These are phyloP conservation scores for Atta cephalotes DNA, from an alignment of 1,140 invertebrate genomes.

Conservation along the genomic window DNA sequence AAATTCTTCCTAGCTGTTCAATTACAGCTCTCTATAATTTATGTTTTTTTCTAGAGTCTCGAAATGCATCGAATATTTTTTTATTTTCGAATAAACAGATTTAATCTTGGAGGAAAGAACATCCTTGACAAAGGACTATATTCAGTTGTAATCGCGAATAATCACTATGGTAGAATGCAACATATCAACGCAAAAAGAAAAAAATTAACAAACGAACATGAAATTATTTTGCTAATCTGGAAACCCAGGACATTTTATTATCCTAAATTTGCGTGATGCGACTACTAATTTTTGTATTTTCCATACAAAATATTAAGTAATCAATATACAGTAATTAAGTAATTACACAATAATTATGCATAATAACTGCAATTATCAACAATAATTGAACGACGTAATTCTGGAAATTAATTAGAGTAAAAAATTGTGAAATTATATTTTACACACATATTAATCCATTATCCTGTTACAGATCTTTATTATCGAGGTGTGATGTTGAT, in stretches of 20 bases:
- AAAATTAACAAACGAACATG: not conserved
- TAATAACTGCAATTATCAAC: not conserved
- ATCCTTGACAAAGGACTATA: slow-evolving; percentile 28
- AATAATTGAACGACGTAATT: not conserved
- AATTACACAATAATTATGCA: not conserved
- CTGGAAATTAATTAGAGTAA: not conserved
- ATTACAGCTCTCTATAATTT: not conserved
- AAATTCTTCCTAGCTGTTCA: not conserved
- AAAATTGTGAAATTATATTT: not conserved
- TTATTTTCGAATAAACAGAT: slow-evolving; percentile 8
- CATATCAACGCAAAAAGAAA: not conserved
- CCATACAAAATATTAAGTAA: not conserved
- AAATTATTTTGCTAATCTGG: not conserved
- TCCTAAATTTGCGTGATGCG: not conserved
- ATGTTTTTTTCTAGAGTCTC: not conserved
- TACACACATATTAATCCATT: not conserved
- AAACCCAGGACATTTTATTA: not conserved
- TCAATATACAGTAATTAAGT: not conserved
- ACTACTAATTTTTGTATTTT: not conserved
- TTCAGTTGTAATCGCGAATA: slow-evolving; percentile 19
- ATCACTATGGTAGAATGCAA: not conserved
- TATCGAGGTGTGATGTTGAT: not conserved
- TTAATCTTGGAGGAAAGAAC: not conserved
- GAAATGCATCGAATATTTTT: not conserved
- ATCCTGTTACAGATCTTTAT: not conserved